phyloP scores from a whole-genome alignment of 30 jellyfish, hydroid and myxozoan species.

The Pseudorhiza aurosa region DNA sequence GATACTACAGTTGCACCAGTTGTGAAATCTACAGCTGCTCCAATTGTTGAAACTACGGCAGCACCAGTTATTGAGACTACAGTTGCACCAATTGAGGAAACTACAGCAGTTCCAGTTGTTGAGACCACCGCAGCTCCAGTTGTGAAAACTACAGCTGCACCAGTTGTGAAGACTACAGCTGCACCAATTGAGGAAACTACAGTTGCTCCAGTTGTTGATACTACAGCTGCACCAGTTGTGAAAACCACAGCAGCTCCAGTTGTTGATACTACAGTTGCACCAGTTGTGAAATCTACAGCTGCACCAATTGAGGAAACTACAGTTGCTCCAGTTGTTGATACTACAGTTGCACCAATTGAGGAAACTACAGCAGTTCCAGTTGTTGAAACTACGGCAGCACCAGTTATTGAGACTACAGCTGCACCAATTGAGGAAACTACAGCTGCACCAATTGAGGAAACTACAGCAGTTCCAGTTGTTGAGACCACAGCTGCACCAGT shows the following conservation, averaged over 20 bases:
- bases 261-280: not conserved
- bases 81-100: conserved; percentile 40
- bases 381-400: conserved; percentile 28
- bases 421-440: not conserved
- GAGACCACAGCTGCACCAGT: conserved; percentile 26
- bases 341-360: not conserved
- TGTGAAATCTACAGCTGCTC: not conserved
- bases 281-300: conserved; percentile 2
- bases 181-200: conserved; percentile 50
- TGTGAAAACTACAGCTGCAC: conserved; percentile 43
- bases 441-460: not conserved
- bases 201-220: conserved; percentile 28
- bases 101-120: conserved; percentile 57
- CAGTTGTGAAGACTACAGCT: conserved; percentile 33
- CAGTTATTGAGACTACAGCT: conserved; percentile 10
- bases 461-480: conserved; percentile 22
- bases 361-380: conserved; percentile 31
- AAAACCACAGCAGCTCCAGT: conserved; percentile 29
- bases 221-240: conserved; percentile 20
- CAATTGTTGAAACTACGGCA: conserved; percentile 20
- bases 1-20: not conserved
- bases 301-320: not conserved
- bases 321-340: conserved; percentile 1
- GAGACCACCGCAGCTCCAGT: conserved; percentile 45
- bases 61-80: conserved; percentile 34